phyloP scores from a whole-genome alignment of 53 echinoderm and acorn worm genomes.

The Apostichopus leukothele region DNA sequence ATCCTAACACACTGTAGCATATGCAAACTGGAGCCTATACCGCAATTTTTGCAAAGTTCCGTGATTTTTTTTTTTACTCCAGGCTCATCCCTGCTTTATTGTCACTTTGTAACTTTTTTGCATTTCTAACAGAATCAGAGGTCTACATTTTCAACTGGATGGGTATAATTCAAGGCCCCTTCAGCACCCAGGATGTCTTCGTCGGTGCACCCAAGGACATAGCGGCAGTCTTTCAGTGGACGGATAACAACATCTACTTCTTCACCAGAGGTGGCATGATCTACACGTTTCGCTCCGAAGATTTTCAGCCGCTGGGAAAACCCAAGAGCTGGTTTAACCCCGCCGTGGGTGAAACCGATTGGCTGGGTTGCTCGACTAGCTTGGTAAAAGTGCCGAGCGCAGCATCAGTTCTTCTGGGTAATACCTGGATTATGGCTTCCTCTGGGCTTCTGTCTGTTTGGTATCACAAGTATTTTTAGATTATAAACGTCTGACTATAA shows the following conservation, averaged over 20 bases:
- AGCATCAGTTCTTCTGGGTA: background rate
- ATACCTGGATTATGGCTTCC: background rate
- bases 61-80: background rate
- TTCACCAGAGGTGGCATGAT: slow-evolving; percentile 67
- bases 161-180: slow-evolving; percentile 68
- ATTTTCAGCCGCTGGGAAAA: slow-evolving; percentile 18
- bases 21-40: too few species aligned
- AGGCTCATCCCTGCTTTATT: background rate
- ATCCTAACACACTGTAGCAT: too few species aligned
- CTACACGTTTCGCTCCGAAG: slow-evolving; percentile 72
- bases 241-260: slow-evolving; percentile 87
- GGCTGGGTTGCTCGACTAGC: slow-evolving; percentile 28
- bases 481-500: too few species aligned
- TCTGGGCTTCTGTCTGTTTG: background rate
- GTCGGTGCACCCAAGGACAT: slow-evolving; percentile 56
- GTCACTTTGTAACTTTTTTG: background rate
- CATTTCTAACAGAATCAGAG: slow-evolving; percentile 53
- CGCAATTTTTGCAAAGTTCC: background rate
- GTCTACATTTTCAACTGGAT: slow-evolving; percentile 73
- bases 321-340: slow-evolving; percentile 39
- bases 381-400: background rate
- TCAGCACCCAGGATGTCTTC: slow-evolving; percentile 47
- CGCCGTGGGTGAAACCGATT: background rate
- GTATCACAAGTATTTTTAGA: background rate
- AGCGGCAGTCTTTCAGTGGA: slow-evolving; percentile 59